phyloP scores from a whole-genome alignment of 2,797 vertebrate genomes.

The Diceros bicornis region DNA sequence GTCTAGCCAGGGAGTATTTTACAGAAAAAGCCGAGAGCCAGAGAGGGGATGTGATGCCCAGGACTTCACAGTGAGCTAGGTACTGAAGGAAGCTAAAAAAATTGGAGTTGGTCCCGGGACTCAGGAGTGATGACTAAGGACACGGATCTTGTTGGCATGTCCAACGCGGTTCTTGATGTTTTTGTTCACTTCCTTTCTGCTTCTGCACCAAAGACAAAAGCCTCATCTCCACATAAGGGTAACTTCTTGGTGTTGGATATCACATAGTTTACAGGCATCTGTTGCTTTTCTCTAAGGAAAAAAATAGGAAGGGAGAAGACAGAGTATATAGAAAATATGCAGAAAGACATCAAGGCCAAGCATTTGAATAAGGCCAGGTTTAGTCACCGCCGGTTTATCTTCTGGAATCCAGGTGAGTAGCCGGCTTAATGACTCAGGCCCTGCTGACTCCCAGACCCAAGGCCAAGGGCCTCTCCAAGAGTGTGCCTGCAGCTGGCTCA shows the following conservation, averaged over 20 bases:
- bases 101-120: background rate
- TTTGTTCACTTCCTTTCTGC: background rate
- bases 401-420: conserved; percentile 43
- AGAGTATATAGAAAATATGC: background rate
- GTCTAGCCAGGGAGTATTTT: background rate
- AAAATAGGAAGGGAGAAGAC: background rate
- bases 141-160: rapidly evolving
- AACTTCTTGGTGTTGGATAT: background rate
- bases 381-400: conserved; percentile 16
- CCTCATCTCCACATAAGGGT: background rate
- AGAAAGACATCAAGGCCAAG: background rate
- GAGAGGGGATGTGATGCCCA: background rate
- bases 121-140: background rate
- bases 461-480: background rate
- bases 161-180: background rate
- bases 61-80: background rate
- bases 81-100: background rate
- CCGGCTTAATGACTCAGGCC: conserved; percentile 44
- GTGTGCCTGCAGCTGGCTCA: background rate
- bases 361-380: background rate
- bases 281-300: background rate
- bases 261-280: background rate
- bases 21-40: background rate
- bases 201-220: background rate
- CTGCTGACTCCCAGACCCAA: background rate